A percentile compares a stretch with the other conserved stretches of the same genome.
These are phyloP conservation scores for Diplazon laetatorius DNA, from an alignment of 2,888 invertebrate species.

Conservation along the genomic window DNA sequence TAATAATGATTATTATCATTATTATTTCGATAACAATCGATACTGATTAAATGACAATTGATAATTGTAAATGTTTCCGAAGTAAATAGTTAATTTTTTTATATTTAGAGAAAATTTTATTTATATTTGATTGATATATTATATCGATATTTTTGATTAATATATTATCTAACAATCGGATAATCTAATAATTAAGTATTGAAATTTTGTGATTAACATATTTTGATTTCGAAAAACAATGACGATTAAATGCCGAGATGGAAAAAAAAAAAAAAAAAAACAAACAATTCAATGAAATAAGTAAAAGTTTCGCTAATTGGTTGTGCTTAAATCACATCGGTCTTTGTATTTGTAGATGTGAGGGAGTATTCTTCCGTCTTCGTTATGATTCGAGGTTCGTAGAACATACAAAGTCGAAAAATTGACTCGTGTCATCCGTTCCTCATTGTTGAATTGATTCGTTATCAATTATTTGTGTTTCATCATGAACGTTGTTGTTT, in stretches of 20 bases:
- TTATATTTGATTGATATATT: too few relatives aligned
- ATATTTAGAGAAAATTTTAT: too few relatives aligned
- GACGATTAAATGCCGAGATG: background rate
- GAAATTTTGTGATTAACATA: constrained; percentile 5
- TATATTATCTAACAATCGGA: too few relatives aligned
- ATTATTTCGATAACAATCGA: too few relatives aligned
- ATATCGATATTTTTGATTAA: too few relatives aligned
- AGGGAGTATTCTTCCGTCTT: constrained; percentile 66
- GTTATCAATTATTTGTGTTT: constrained; percentile 16
- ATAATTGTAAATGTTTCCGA: too few relatives aligned
- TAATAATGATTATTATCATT: too few relatives aligned
- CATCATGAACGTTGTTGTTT: constrained; percentile 4
- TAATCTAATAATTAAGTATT: too few relatives aligned
- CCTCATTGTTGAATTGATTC: constrained; percentile 45
- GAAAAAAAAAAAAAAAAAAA: background rate
- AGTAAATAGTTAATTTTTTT: too few relatives aligned
- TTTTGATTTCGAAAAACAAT: background rate
- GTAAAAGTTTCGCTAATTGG: constrained; percentile 17
- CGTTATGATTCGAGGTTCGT: constrained; percentile 67
- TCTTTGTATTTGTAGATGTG: constrained; percentile 68
- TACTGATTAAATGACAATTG: too few relatives aligned
- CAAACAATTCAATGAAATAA: background rate
- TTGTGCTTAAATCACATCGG: constrained; percentile 54
- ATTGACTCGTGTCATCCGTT: constrained; percentile 57
- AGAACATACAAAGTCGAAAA: constrained; percentile 60